Evolutionary conservation across 2,113 vertebrate genomes (phyloP).

Genomic region (Nothobranchius furzeri): DNA sequence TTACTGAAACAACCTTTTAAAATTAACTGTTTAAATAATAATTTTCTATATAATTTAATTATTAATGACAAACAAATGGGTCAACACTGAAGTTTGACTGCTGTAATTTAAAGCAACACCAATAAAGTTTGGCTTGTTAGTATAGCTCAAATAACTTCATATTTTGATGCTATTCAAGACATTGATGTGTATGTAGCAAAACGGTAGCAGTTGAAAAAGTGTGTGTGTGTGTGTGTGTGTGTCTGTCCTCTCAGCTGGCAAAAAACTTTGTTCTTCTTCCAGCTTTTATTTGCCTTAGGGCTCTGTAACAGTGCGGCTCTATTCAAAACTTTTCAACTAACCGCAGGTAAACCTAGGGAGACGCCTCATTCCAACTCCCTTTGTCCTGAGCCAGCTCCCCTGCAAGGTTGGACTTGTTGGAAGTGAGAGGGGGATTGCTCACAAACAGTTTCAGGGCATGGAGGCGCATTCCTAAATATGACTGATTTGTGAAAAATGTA

Average conservation of each 20-base stretch:
- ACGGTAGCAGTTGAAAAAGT: slow-evolving; percentile 40
- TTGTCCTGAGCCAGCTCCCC: slow-evolving; percentile 45
- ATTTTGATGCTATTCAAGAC: slow-evolving; percentile 3
- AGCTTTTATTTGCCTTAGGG: slow-evolving; percentile 52
- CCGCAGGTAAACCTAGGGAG: slow-evolving; percentile 52
- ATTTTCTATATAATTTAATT: no score
- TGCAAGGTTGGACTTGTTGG: slow-evolving; percentile 67
- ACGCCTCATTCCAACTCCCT: slow-evolving; percentile 40
- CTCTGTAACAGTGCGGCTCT: slow-evolving; percentile 37
- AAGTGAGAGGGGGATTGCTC: slow-evolving; percentile 23
- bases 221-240: slow-evolving; percentile 5
- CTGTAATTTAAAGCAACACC: not conserved
- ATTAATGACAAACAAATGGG: no score
- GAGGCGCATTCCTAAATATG: slow-evolving; percentile 51
- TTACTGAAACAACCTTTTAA: no score
- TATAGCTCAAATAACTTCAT: not conserved
- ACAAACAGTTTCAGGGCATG: slow-evolving; percentile 44
- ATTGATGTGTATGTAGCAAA: slow-evolving; percentile 22
- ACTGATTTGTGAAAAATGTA: slow-evolving; percentile 51
- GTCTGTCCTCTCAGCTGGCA: slow-evolving; percentile 2
- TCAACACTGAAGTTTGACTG: not conserved
- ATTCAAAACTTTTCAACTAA: slow-evolving; percentile 46
- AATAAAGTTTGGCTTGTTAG: not conserved
- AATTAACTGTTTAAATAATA: no score
- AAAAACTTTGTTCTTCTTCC: slow-evolving; percentile 52